These are phyloP conservation scores for Pyrrhia umbra DNA, from an alignment of 2,888 invertebrate species.

Conservation along the genomic window DNA sequence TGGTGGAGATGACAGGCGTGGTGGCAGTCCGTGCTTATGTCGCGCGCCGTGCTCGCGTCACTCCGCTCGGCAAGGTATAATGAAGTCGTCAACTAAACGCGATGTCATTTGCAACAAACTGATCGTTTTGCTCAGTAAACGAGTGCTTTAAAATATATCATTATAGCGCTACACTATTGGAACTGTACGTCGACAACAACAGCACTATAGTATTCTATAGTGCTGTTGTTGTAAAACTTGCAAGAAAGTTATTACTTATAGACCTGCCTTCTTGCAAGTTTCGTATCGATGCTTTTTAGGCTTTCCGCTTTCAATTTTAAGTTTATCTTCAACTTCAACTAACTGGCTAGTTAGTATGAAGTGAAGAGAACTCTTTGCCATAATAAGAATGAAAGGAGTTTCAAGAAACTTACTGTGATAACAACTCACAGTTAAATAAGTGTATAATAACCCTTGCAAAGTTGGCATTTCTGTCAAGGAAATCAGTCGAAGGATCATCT, in stretches of 20 bases:
- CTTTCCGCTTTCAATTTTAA: too few relatives aligned
- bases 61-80: constrained; percentile 30
- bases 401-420: too few relatives aligned
- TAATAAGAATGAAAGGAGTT: too few relatives aligned
- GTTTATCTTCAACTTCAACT: too few relatives aligned
- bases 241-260: too few relatives aligned
- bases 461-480: too few relatives aligned
- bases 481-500: neutral
- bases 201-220: neutral
- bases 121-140: constrained; percentile 14
- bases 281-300: neutral
- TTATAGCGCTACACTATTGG: neutral
- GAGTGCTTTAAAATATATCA: neutral
- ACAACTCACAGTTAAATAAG: too few relatives aligned
- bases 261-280: neutral
- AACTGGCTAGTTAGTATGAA: too few relatives aligned
- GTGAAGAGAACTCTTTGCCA: too few relatives aligned
- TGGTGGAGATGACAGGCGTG: constrained; percentile 41
- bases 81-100: constrained; percentile 53
- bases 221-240: too few relatives aligned
- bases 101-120: constrained; percentile 39
- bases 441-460: too few relatives aligned
- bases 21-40: constrained; percentile 9
- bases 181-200: constrained; percentile 1
- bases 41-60: constrained; percentile 21